Percentiles rank a stretch among this genome's conserved stretches.
Conservation (phyloP, 2,797 vertebrate species). For the Arrhamphus sclerolepis region DNA sequence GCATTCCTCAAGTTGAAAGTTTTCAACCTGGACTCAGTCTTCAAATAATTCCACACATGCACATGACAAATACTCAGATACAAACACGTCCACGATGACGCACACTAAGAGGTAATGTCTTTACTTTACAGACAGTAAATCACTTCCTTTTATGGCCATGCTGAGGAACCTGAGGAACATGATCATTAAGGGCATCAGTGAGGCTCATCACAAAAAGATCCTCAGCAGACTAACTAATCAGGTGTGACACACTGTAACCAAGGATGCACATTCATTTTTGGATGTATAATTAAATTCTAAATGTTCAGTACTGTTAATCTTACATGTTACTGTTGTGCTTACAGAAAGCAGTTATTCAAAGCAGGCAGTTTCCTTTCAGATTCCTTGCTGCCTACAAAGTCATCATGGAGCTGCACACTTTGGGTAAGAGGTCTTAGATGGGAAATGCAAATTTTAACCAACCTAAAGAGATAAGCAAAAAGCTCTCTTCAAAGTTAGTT, state of each 20-base stretch:
- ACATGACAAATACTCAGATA: neutral
- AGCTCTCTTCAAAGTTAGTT: no score
- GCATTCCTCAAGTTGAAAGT: neutral
- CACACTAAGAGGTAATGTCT: slow-evolving; percentile 8
- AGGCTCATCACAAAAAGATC: slow-evolving; percentile 82
- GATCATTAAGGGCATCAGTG: slow-evolving; percentile 83
- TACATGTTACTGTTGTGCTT: slow-evolving; percentile 1
- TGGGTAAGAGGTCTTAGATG: slow-evolving; percentile 62
- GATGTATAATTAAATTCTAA: neutral
- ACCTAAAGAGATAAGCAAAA: no score
- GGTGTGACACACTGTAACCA: slow-evolving; percentile 60
- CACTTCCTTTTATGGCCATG: slow-evolving; percentile 92
- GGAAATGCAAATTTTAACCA: no score
- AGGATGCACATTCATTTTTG: neutral
- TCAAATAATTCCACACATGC: neutral
- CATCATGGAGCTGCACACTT: slow-evolving; percentile 75
- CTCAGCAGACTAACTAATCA: slow-evolving; percentile 81
- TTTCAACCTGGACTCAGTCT: neutral
- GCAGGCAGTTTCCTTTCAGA: slow-evolving; percentile 89
- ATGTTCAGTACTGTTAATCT: no score
- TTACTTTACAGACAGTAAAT: slow-evolving; percentile 76
- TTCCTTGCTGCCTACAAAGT: slow-evolving; percentile 90
- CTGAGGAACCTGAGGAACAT: slow-evolving; percentile 90
- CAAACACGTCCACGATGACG: neutral
- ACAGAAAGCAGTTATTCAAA: slow-evolving; percentile 85